Percentiles rank a stretch among this genome's conserved stretches.
Conservation (phyloP, 1,140 invertebrate species). For the Scaptomyza montana region DNA sequence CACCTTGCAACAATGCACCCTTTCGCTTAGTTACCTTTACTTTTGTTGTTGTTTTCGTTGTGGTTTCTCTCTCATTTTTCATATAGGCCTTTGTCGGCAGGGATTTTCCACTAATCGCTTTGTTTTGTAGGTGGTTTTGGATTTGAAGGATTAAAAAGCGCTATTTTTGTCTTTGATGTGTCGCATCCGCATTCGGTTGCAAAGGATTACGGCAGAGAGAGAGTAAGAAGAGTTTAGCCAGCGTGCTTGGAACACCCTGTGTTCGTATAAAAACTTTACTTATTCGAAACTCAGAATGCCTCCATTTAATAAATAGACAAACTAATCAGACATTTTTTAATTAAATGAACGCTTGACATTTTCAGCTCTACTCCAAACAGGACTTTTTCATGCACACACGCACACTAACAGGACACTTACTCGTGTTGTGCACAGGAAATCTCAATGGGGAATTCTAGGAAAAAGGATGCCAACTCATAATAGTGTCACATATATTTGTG, state of each 20-base stretch:
- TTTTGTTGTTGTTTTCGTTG: background rate
- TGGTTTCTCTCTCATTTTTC: background rate
- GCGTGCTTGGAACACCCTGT: conserved; percentile 3
- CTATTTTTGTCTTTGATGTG: conserved; percentile 45
- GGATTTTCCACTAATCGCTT: conserved; percentile 51
- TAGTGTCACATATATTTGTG: conserved; percentile 31
- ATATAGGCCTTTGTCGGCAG: conserved; percentile 45
- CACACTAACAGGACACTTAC: conserved; percentile 32
- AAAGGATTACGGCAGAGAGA: conserved; percentile 29
- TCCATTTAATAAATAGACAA: background rate
- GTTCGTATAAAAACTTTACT: no score
- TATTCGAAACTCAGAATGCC: no score
- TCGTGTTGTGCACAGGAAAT: conserved; percentile 48
- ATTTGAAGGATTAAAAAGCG: conserved; percentile 27
- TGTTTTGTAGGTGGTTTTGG: conserved; percentile 59
- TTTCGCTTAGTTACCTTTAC: conserved; percentile 21
- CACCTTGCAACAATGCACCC: conserved; percentile 50
- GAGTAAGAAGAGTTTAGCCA: no score
- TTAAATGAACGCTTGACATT: conserved; percentile 23
- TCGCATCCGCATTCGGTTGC: conserved; percentile 14
- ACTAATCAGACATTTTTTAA: conserved; percentile 20
- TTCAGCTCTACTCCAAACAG: conserved; percentile 16
- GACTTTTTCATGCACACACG: no score
- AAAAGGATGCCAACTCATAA: conserved; percentile 56
- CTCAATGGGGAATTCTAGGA: conserved; percentile 31